Conservation (phyloP, 2,888 invertebrate genomes). For the Habroteleia sp. region DNA sequence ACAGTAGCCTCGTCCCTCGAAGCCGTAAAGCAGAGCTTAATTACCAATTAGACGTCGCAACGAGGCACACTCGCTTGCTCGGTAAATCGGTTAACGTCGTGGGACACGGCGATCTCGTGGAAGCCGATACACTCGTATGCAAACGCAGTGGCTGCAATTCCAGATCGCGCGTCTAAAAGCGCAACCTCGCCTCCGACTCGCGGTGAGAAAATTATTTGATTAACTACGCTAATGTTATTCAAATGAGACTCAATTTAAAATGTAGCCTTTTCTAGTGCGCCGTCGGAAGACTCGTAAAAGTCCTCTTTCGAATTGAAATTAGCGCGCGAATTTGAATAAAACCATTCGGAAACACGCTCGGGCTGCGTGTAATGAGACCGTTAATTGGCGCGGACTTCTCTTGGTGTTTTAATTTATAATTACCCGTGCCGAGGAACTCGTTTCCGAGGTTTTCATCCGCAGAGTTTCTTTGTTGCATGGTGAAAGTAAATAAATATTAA, state of each 20-base stretch:
- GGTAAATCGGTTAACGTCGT: conserved; percentile 78
- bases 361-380: conserved; percentile 21
- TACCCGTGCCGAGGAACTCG: neutral
- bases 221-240: conserved; percentile 56
- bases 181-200: conserved; percentile 7
- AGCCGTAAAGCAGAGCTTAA: conserved; percentile 78
- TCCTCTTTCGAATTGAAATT: conserved; percentile 32
- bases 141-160: conserved; percentile 63
- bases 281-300: conserved; percentile 12
- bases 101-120: conserved; percentile 69
- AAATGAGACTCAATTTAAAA: conserved; percentile 43
- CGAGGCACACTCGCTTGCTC: conserved; percentile 77
- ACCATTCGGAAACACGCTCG: neutral
- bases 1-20: conserved; percentile 43
- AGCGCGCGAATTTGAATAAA: conserved; percentile 44
- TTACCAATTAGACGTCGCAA: conserved; percentile 80
- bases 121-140: conserved; percentile 58
- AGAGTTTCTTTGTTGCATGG: neutral
- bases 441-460: conserved; percentile 7
- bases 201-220: conserved; percentile 43
- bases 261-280: conserved; percentile 17
- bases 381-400: conserved; percentile 18
- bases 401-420: neutral
- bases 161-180: conserved; percentile 30
- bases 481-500: too few species aligned